Percentiles rank a stretch among this genome's conserved stretches.
Conservation (phyloP, 2,797 vertebrate genomes). For the Lycodopsis pacificus region DNA sequence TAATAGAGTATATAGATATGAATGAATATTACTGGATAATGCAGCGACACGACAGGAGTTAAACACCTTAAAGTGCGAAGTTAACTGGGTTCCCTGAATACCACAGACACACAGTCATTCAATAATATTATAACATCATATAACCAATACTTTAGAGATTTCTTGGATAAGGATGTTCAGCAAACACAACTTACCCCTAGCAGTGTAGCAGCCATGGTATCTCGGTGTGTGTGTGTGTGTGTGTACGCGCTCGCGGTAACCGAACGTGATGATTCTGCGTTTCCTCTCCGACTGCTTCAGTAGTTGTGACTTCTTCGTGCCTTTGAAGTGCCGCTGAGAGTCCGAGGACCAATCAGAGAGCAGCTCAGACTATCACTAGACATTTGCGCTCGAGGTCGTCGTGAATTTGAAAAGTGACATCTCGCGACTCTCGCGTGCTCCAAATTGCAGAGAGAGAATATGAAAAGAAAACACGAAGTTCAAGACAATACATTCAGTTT, state of each 20-base stretch:
- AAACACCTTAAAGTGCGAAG: not conserved
- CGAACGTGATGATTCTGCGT: slow-evolving; percentile 35
- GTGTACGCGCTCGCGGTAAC: not conserved
- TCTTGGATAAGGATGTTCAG: not conserved
- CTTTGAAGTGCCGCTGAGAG: slow-evolving; percentile 92
- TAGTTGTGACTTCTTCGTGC: slow-evolving; percentile 89
- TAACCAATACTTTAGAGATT: not conserved
- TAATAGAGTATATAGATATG: not conserved
- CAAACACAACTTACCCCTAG: slow-evolving; percentile 91
- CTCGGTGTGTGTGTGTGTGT: slow-evolving; percentile 1
- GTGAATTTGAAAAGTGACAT: slow-evolving; percentile 47
- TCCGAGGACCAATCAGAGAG: slow-evolving; percentile 88
- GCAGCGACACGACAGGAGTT: not conserved
- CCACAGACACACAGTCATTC: not conserved
- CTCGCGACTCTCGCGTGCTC: slow-evolving; percentile 7
- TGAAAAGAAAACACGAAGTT: slow-evolving; percentile 5
- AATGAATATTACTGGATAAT: not conserved
- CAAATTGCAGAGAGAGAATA: slow-evolving; percentile 13
- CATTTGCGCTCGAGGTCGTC: slow-evolving; percentile 62
- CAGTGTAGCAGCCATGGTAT: slow-evolving; percentile 95
- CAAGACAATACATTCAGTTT: not conserved
- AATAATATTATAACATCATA: too few relatives aligned
- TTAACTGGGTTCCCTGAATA: not conserved
- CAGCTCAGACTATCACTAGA: slow-evolving; percentile 48
- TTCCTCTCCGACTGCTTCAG: slow-evolving; percentile 80